Percentiles rank a stretch among this genome's conserved stretches.
Conservation (phyloP, 2,888 invertebrate genomes). For the Megaustenia siamemsis region DNA sequence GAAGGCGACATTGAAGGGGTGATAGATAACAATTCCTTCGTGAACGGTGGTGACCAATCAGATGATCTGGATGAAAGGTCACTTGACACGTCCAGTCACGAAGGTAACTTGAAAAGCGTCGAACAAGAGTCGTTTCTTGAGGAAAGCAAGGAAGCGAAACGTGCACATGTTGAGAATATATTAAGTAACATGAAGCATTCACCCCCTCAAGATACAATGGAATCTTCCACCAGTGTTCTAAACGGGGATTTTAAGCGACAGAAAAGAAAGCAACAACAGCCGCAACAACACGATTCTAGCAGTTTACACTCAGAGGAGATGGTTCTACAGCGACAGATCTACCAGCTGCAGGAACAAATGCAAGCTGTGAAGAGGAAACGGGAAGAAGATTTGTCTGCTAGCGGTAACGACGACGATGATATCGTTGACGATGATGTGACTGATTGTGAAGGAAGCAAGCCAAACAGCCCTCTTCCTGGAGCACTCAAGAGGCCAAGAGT, state of each 20-base stretch:
- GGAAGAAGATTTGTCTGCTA: conserved; percentile 9
- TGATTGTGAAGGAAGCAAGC: conserved; percentile 33
- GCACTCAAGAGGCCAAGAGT: conserved; percentile 23
- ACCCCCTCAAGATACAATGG: conserved; percentile 49
- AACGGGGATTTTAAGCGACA: conserved; percentile 66
- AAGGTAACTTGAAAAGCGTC: conserved; percentile 10
- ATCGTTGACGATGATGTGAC: conserved; percentile 16
- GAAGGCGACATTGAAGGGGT: conserved; percentile 44
- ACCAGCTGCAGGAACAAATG: conserved; percentile 92
- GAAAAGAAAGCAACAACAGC: conserved; percentile 96
- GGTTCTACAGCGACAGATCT: conserved; percentile 90
- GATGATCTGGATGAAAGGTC: conserved; percentile 47
- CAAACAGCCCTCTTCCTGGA: conserved; percentile 13
- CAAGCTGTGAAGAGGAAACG: conserved; percentile 85
- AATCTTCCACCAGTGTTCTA: conserved; percentile 50
- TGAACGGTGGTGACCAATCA: conserved; percentile 44
- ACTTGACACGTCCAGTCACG: conserved; percentile 11
- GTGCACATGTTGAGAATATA: conserved; percentile 96
- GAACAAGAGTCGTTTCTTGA: conserved; percentile 48
- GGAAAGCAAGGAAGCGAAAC: conserved; percentile 84
- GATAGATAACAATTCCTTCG: conserved; percentile 9
- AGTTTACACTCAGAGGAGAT: conserved; percentile 71
- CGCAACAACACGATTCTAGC: conserved; percentile 88
- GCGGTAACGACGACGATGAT: conserved; percentile 23
- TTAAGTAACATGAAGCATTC: conserved; percentile 91